phyloP scores from a whole-genome alignment of 2,113 vertebrate species.

The Apistogramma diplotaenia region DNA sequence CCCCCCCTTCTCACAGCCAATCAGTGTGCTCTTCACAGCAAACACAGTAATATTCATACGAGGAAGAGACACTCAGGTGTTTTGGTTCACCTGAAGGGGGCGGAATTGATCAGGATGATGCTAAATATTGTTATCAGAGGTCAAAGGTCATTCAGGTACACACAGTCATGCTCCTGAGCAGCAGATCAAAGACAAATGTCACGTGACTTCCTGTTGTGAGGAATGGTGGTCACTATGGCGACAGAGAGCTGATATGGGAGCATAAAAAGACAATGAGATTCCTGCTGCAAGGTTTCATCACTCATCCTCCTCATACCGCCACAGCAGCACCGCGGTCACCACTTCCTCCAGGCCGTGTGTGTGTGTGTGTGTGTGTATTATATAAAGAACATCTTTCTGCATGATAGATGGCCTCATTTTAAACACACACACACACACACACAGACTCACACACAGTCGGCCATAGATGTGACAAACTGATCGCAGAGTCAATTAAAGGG shows the following conservation, averaged over 20 bases:
- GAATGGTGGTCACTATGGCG: constrained; percentile 28
- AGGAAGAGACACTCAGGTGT: neutral
- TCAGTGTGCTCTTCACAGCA: neutral
- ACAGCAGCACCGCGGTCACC: neutral
- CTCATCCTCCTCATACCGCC: constrained; percentile 29
- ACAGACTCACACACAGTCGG: neutral
- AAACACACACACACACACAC: neutral
- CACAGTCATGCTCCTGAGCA: neutral
- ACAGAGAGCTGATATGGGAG: constrained; percentile 32
- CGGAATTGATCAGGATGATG: neutral
- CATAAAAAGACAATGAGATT: constrained; percentile 41
- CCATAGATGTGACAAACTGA: constrained; percentile 27
- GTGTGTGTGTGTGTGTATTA: constrained; percentile 17
- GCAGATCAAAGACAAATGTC: neutral
- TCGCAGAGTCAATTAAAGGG: constrained; percentile 38
- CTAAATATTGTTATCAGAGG: neutral
- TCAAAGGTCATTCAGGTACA: neutral
- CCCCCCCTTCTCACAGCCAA: neutral
- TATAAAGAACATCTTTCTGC: constrained; percentile 8
- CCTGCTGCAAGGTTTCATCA: constrained; percentile 22
- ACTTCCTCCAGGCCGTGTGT: constrained; percentile 19
- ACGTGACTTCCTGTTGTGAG: constrained; percentile 32
- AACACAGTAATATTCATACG: neutral
- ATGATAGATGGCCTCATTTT: constrained; percentile 51
- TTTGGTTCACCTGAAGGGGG: neutral